phyloP scores from a whole-genome alignment of 2,113 vertebrate species.

The Eolophus roseicapilla region DNA sequence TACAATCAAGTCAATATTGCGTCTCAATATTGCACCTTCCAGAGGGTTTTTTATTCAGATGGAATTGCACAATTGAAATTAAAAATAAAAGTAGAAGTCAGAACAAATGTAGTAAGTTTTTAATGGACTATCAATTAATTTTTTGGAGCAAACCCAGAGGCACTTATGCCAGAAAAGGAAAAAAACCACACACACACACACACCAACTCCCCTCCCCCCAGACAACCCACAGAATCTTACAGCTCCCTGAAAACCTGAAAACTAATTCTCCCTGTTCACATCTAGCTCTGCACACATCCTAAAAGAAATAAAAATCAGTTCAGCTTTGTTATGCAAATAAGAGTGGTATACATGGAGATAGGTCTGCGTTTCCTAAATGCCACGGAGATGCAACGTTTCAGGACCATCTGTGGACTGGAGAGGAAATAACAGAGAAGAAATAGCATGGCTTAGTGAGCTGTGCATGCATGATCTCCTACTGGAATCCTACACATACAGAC shows the following conservation, averaged over 20 bases:
- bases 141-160: conserved; percentile 35
- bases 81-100: conserved; percentile 16
- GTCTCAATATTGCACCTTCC: conserved; percentile 28
- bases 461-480: not conserved
- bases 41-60: not conserved
- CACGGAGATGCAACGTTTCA: not conserved
- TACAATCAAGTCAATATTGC: conserved; percentile 13
- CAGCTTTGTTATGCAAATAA: conserved; percentile 17
- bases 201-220: not conserved
- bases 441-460: not conserved
- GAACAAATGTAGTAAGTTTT: conserved; percentile 25
- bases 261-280: not conserved
- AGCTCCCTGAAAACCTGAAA: not conserved
- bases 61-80: not conserved
- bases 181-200: not conserved
- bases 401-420: not conserved
- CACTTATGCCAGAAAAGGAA: conserved; percentile 36
- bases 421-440: not conserved
- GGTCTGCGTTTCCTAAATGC: not conserved
- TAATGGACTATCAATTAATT: conserved; percentile 41
- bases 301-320: not conserved
- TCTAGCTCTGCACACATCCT: not conserved
- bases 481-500: not conserved
- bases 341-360: not conserved
- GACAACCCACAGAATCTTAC: not conserved